These are phyloP conservation scores for Nezara viridula DNA, from an alignment of 2,888 invertebrate species.

Conservation along the genomic window DNA sequence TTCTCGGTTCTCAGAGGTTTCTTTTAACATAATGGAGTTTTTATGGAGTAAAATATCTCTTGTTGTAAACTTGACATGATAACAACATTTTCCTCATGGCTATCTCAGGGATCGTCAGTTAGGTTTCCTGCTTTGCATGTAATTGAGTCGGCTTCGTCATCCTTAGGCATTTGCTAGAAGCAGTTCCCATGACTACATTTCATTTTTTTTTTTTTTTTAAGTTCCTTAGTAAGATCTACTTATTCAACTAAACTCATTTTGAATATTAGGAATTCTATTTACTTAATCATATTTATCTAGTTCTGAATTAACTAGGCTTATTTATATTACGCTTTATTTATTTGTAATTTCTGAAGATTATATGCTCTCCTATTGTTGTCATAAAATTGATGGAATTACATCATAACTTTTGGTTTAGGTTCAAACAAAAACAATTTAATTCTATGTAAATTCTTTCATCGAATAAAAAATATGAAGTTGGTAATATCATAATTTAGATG, in stretches of 20 bases:
- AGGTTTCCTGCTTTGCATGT: background rate
- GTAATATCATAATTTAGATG: no score
- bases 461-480: no score
- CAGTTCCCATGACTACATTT: background rate
- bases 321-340: no score
- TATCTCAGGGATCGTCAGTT: background rate
- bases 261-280: background rate
- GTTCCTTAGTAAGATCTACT: background rate
- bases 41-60: background rate
- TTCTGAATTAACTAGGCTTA: no score
- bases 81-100: background rate
- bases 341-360: no score
- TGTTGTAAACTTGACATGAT: background rate
- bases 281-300: background rate
- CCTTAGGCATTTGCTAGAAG: constrained; percentile 1
- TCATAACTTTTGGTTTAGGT: no score
- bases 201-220: background rate
- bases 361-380: no score
- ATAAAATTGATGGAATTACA: no score
- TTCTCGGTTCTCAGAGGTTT: background rate
- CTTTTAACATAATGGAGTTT: background rate
- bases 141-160: background rate
- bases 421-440: no score
- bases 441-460: no score
- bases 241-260: background rate